A percentile compares a stretch with the other conserved stretches of the same genome.
phyloP scores from a whole-genome alignment of 2,888 invertebrate genomes.

The Pseudococcus jackbeardsleyi region DNA sequence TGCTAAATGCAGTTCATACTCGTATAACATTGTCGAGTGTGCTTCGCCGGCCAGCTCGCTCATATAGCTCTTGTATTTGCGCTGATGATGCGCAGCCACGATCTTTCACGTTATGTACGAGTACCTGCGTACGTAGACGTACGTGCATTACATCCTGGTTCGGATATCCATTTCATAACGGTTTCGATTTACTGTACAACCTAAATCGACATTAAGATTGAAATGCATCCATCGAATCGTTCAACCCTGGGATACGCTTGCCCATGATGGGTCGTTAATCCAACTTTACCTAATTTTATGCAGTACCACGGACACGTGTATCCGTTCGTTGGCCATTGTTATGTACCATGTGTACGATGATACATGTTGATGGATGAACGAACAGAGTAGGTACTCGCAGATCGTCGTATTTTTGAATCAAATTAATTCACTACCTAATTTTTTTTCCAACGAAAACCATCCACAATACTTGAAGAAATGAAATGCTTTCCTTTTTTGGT shows the following conservation, averaged over 20 bases:
- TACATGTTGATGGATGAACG: too few relatives aligned
- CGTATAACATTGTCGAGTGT: conserved; percentile 15
- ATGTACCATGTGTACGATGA: too few relatives aligned
- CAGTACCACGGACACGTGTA: background rate
- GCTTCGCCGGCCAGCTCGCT: background rate
- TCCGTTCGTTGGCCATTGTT: conserved; percentile 5
- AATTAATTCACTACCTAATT: too few relatives aligned
- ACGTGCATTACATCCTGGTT: conserved; percentile 30
- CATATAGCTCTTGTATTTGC: background rate
- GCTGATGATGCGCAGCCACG: conserved; percentile 18
- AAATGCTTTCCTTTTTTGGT: too few relatives aligned
- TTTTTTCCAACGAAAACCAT: too few relatives aligned
- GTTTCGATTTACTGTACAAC: background rate
- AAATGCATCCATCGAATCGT: conserved; percentile 17
- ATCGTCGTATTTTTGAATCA: too few relatives aligned
- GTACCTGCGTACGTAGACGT: too few relatives aligned
- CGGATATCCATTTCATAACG: conserved; percentile 55
- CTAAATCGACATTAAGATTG: conserved; percentile 40
- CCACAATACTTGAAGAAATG: too few relatives aligned
- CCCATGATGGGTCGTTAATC: background rate
- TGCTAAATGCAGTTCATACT: background rate
- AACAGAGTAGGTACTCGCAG: too few relatives aligned
- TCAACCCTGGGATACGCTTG: conserved; percentile 6
- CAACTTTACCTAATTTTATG: conserved; percentile 22
- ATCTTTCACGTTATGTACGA: conserved; percentile 1